phyloP scores from a whole-genome alignment of 92 coral and sea anemone genomes.

The Zoanthus sociatus region DNA sequence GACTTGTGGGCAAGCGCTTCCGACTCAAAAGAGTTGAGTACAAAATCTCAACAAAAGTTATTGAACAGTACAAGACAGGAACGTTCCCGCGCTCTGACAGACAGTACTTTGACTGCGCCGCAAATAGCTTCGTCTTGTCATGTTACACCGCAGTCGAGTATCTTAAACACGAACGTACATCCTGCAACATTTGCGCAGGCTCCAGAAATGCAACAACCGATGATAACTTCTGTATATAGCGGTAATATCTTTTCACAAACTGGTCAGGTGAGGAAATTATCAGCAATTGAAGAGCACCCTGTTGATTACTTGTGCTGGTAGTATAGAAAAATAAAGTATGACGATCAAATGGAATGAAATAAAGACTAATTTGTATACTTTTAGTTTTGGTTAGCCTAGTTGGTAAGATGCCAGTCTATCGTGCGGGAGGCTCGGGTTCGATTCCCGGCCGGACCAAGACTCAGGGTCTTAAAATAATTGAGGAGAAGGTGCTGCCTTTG shows the following conservation, averaged over 20 bases:
- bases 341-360: too few relatives aligned
- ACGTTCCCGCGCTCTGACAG: constrained; percentile 2
- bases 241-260: constrained; percentile 30
- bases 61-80: constrained; percentile 1
- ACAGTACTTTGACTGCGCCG: not conserved
- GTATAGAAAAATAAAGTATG: too few relatives aligned
- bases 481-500: too few relatives aligned
- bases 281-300: not conserved
- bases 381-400: too few relatives aligned
- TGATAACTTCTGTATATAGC: not conserved
- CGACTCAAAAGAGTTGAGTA: constrained; percentile 6
- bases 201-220: constrained; percentile 26
- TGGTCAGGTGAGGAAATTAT: constrained; percentile 32
- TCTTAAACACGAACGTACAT: constrained; percentile 15
- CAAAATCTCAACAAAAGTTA: constrained; percentile 18
- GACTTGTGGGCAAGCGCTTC: constrained; percentile 30
- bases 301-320: not conserved
- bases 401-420: too few relatives aligned
- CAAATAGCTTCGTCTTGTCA: constrained; percentile 4
- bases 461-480: too few relatives aligned
- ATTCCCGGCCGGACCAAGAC: too few relatives aligned
- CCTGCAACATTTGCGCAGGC: constrained; percentile 3
- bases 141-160: constrained; percentile 12
- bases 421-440: too few relatives aligned
- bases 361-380: too few relatives aligned